phyloP scores from a whole-genome alignment of 2,797 vertebrate species.

The Phoebastria nigripes region DNA sequence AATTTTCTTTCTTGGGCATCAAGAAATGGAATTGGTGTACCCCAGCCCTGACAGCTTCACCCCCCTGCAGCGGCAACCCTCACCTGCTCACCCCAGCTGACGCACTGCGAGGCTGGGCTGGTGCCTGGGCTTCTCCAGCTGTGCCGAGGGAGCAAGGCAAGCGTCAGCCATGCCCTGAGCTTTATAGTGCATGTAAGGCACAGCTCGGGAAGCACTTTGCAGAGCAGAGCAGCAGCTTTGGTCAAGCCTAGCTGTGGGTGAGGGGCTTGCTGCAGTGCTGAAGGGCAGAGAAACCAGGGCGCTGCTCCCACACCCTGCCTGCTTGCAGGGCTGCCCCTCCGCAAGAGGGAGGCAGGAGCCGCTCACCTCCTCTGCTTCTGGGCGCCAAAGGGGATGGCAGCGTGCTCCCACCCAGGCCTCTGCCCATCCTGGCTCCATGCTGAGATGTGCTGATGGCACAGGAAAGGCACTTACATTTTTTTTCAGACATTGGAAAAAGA shows the following conservation, averaged over 20 bases:
- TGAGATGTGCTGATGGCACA: neutral
- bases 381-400: neutral
- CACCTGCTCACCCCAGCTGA: neutral
- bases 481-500: neutral
- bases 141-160: neutral
- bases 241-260: neutral
- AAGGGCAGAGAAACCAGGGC: neutral
- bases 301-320: neutral
- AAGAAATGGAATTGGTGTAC: neutral
- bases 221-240: neutral
- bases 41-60: neutral
- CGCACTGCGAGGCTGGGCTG: rapidly evolving
- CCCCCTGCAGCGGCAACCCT: neutral
- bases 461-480: neutral
- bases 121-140: neutral
- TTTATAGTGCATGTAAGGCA: neutral
- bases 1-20: neutral
- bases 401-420: neutral
- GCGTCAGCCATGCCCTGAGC: neutral
- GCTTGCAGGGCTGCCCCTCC: neutral
- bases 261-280: neutral
- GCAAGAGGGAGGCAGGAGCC: rapidly evolving
- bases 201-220: neutral
- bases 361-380: rapidly evolving
- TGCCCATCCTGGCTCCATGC: neutral